Evolutionary conservation across 2,888 invertebrate genomes (phyloP).

Genomic region (Osedax fenrisi): DNA sequence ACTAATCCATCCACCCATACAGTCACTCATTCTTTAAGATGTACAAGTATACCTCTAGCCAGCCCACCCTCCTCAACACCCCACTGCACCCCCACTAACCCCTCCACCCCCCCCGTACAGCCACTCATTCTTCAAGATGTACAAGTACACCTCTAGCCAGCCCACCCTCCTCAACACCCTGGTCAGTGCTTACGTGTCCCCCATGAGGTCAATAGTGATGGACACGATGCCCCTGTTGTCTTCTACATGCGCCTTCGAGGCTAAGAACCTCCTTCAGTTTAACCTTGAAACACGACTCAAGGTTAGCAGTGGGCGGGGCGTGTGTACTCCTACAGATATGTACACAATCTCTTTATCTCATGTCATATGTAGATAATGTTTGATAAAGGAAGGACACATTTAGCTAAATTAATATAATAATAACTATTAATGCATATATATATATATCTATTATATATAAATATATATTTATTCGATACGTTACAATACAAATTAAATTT

Average conservation of each 20-base stretch:
- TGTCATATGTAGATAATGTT: too few relatives aligned
- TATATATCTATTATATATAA: too few relatives aligned
- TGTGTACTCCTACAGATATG: too few relatives aligned
- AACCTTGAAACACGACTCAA: neutral
- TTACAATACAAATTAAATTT: too few relatives aligned
- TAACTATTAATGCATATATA: too few relatives aligned
- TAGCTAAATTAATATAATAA: neutral
- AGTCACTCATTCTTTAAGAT: too few relatives aligned
- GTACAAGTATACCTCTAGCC: too few relatives aligned
- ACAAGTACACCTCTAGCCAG: neutral
- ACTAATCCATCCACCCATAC: too few relatives aligned
- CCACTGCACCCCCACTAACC: neutral
- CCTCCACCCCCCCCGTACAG: neutral
- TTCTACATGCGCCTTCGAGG: neutral
- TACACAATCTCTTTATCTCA: too few relatives aligned
- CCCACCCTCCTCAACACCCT: neutral
- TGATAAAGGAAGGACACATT: too few relatives aligned
- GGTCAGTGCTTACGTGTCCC: neutral
- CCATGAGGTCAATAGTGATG: neutral
- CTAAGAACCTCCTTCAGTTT: neutral
- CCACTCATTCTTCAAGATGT: neutral
- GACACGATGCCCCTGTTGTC: neutral
- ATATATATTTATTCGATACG: too few relatives aligned
- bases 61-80: neutral
- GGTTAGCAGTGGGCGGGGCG: neutral